Percentiles rank a stretch among this genome's conserved stretches.
Evolutionary conservation across 1,140 invertebrate genomes (phyloP).

Genomic region (Lucilia cuprina): DNA sequence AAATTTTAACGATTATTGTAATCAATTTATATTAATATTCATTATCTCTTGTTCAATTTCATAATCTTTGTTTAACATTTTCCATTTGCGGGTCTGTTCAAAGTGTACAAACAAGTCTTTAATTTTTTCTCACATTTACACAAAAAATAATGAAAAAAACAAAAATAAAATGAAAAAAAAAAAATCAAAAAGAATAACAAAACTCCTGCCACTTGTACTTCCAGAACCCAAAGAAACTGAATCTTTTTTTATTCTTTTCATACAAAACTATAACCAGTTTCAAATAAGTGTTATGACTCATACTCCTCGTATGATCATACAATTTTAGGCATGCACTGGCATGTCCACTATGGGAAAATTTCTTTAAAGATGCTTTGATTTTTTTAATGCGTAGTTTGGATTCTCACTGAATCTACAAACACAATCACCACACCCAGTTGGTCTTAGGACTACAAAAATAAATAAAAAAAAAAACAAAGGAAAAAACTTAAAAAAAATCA

Average conservation of each 20-base stretch:
- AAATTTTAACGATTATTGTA: too few relatives aligned
- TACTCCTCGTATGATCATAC: not conserved
- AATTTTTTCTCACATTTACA: too few relatives aligned
- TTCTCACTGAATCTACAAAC: not conserved
- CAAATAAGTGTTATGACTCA: not conserved
- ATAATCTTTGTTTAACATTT: too few relatives aligned
- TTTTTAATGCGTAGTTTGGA: not conserved
- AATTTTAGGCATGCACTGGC: not conserved
- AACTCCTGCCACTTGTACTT: not conserved
- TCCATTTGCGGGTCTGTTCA: too few relatives aligned
- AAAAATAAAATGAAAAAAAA: too few relatives aligned
- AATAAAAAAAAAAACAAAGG: not conserved
- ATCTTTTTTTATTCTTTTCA: not conserved
- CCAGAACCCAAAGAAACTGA: not conserved
- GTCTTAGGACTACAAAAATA: not conserved
- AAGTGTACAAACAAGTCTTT: too few relatives aligned
- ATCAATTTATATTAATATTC: too few relatives aligned
- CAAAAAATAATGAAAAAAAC: too few relatives aligned
- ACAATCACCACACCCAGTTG: not conserved
- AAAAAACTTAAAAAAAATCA: not conserved
- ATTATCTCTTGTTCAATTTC: too few relatives aligned
- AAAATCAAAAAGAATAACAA: too few relatives aligned
- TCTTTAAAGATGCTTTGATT: not conserved
- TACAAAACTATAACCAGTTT: not conserved
- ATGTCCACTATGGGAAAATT: conserved; percentile 2